These are phyloP conservation scores for Alca torda DNA, from an alignment of 2,797 vertebrate species.

Conservation along the genomic window DNA sequence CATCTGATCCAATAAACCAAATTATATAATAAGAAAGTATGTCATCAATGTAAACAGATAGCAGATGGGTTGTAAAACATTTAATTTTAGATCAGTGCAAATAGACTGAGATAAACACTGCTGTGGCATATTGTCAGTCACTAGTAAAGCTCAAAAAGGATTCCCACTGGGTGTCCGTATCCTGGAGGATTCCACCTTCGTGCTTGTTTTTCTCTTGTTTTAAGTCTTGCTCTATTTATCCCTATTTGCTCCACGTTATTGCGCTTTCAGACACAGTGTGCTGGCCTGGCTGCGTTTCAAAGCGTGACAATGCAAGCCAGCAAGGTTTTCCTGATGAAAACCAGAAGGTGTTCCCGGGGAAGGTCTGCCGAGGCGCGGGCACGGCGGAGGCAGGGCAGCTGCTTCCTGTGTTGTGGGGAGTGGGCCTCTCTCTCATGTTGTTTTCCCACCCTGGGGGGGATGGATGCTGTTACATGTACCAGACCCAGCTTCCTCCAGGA, in stretches of 20 bases:
- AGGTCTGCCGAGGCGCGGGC: accelerated
- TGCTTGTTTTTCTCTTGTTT: background rate
- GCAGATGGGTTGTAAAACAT: conserved; percentile 34
- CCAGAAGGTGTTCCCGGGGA: background rate
- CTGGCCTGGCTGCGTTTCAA: background rate
- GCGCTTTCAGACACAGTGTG: accelerated
- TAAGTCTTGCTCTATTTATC: background rate
- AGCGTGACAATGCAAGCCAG: background rate
- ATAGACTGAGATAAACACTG: background rate
- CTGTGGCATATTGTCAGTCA: background rate
- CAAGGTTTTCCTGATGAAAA: background rate
- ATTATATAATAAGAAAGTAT: conserved; percentile 43
- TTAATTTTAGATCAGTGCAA: conserved; percentile 18
- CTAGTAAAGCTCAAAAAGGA: background rate
- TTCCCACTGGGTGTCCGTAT: background rate
- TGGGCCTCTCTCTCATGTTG: background rate
- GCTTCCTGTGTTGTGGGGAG: background rate
- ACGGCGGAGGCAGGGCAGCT: accelerated
- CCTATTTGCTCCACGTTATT: background rate
- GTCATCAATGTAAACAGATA: conserved; percentile 26
- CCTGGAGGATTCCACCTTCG: background rate
- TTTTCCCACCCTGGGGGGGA: background rate
- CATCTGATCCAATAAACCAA: conserved; percentile 1
- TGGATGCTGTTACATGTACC: background rate
- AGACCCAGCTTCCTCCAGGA: background rate